phyloP scores from a whole-genome alignment of 2,797 vertebrate species.

The Chelmon rostratus region DNA sequence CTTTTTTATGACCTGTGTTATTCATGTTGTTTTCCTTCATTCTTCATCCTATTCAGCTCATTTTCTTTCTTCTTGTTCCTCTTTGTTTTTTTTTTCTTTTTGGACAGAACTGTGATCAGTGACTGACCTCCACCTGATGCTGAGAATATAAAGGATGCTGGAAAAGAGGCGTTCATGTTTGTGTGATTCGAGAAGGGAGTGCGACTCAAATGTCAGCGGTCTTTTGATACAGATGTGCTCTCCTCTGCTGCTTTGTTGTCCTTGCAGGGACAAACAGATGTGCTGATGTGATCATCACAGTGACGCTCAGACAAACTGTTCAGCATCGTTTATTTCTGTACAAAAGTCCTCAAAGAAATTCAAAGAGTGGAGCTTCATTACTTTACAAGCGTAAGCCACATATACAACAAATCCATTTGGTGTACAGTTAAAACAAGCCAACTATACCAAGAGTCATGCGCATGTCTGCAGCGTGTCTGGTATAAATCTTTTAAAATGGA shows the following conservation, averaged over 20 bases:
- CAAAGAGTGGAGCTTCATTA: constrained; percentile 71
- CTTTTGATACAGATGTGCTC: neutral
- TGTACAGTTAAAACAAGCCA: constrained; percentile 73
- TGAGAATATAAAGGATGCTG: neutral
- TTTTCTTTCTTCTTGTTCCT: no score
- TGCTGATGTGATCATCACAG: neutral
- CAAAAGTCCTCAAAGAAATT: constrained; percentile 74
- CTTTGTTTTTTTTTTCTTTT: neutral
- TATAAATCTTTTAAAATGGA: constrained; percentile 59
- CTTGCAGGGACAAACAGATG: neutral
- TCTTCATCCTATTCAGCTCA: no score
- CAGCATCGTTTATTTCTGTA: constrained; percentile 82
- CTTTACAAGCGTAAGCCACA: constrained; percentile 79
- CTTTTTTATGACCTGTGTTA: no score
- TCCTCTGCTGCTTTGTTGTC: neutral
- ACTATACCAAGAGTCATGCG: constrained; percentile 71
- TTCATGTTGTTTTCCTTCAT: no score
- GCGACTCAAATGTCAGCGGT: neutral
- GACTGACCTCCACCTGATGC: neutral
- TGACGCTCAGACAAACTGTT: constrained; percentile 40
- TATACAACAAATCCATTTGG: constrained; percentile 79
- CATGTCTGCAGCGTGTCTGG: constrained; percentile 51
- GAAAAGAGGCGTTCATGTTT: neutral
- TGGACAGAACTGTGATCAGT: neutral
- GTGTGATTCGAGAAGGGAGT: neutral